phyloP scores from a whole-genome alignment of 2,888 invertebrate genomes.

The Temnothorax ravouxi region DNA sequence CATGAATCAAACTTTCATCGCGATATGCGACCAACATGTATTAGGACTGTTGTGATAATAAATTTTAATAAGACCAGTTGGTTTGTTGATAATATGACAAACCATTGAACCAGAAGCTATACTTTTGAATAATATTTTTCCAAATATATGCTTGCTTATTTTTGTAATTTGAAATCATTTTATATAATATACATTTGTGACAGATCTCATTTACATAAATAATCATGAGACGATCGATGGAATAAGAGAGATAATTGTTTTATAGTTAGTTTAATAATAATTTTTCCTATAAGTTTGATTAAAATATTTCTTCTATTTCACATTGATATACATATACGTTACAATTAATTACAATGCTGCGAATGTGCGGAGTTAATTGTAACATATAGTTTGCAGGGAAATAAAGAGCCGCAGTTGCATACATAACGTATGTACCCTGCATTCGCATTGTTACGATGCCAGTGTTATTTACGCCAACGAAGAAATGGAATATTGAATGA shows the following conservation, averaged over 20 bases:
- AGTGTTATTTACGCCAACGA: constrained; percentile 25
- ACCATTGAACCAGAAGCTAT: not conserved
- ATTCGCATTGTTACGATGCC: not conserved
- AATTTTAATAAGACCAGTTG: constrained; percentile 13
- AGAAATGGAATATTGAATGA: constrained; percentile 56
- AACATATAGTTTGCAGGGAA: constrained; percentile 5
- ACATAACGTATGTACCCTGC: not conserved
- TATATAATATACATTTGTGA: not conserved
- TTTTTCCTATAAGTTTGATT: not conserved
- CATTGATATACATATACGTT: constrained; percentile 2
- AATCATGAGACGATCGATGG: not conserved
- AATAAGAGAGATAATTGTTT: not conserved
- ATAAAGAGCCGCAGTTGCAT: constrained; percentile 15
- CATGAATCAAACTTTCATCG: not conserved
- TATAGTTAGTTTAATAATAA: not conserved
- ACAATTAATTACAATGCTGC: constrained; percentile 27
- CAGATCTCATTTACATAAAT: not conserved
- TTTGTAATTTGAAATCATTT: not conserved
- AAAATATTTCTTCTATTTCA: not conserved
- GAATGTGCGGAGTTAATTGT: constrained; percentile 10
- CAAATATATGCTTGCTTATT: not conserved
- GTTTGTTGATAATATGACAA: not conserved
- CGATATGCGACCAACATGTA: not conserved
- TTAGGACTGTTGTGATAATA: not conserved
- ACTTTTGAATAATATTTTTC: not conserved